phyloP scores from a whole-genome alignment of 2,113 vertebrate species.

The Lanius ludovicianus region DNA sequence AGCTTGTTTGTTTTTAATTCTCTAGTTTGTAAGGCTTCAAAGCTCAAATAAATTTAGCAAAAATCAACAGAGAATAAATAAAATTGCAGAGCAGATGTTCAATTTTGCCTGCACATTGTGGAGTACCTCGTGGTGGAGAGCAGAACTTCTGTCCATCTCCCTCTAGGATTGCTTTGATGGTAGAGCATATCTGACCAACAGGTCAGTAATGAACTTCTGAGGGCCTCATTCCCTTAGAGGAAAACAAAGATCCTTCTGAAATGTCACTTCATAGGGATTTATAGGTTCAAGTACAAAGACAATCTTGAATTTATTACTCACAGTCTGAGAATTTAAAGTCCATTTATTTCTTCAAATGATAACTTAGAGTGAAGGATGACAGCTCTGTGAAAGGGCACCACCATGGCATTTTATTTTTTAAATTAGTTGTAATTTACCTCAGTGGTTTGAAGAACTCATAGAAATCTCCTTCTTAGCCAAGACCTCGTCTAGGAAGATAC shows the following conservation, averaged over 20 bases:
- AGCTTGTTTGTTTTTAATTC: background rate
- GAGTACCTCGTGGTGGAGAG: background rate
- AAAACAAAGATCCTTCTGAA: background rate
- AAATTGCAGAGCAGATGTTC: background rate
- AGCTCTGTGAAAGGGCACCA: background rate
- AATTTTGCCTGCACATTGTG: background rate
- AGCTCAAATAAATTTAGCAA: background rate
- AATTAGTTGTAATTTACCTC: background rate
- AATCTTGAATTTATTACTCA: background rate
- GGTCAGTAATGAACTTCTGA: background rate
- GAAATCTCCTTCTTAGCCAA: background rate
- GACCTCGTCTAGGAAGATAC: background rate
- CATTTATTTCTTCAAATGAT: conserved; percentile 4
- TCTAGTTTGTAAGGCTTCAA: background rate
- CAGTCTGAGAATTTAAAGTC: background rate
- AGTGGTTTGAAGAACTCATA: background rate
- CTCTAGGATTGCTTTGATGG: background rate
- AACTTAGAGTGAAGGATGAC: background rate
- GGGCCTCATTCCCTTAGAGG: background rate
- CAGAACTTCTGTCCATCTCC: background rate
- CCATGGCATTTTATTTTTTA: background rate
- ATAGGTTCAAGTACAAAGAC: background rate
- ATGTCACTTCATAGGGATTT: background rate
- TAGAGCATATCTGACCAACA: background rate
- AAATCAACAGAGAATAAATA: background rate